Percentiles rank a stretch among this genome's conserved stretches.
Conservation (phyloP, 1,140 invertebrate species). For the Aphis craccivora region DNA sequence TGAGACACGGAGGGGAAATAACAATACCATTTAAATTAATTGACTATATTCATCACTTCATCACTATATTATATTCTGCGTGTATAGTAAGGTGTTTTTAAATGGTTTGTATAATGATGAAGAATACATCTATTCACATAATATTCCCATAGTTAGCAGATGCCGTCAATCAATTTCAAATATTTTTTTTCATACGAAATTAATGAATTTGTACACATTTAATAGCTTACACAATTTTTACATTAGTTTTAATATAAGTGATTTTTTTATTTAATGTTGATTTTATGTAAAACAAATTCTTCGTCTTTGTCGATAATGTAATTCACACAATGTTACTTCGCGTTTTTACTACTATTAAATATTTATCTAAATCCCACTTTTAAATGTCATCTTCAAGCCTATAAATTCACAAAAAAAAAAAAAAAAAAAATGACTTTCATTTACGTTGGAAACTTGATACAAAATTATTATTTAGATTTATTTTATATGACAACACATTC, state of each 20-base stretch:
- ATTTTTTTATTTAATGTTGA: not conserved
- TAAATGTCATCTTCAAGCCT: not conserved
- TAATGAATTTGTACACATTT: not conserved
- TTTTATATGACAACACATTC: not conserved
- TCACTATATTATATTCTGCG: not conserved
- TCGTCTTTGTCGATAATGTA: not conserved
- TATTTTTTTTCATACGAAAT: not conserved
- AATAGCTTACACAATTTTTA: not conserved
- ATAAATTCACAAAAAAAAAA: not conserved
- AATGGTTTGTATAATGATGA: not conserved
- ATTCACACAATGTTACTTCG: not conserved
- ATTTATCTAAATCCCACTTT: not conserved
- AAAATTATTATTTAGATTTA: conserved; percentile 6
- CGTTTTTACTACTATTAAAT: conserved; percentile 1
- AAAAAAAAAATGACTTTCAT: not conserved
- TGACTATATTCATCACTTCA: not conserved
- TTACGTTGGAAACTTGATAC: not conserved
- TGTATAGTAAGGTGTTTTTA: not conserved
- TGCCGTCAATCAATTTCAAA: not conserved
- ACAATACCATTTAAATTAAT: not conserved
- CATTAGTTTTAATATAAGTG: not conserved
- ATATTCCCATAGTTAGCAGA: not conserved
- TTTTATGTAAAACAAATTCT: not conserved
- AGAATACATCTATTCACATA: not conserved
- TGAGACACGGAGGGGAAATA: not conserved